Evolutionary conservation across 2,113 vertebrate species (phyloP), one percentile per base, ranked within the genome.

Genomic region (Cavia aperea): DNA sequence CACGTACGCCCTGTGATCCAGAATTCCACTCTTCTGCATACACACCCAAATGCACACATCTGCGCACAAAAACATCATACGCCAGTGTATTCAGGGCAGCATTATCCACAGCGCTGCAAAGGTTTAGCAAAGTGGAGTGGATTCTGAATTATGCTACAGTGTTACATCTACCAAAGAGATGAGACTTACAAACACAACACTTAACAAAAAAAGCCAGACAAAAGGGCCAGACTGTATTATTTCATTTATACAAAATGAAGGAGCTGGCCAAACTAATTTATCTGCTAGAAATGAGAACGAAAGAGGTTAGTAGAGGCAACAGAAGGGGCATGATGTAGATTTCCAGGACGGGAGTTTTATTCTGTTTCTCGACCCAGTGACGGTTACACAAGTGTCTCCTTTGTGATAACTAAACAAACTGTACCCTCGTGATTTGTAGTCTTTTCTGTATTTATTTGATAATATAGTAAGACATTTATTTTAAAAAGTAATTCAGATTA

Each of bases 351-450:
- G 12, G 73, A 51, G 14, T 65, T 60, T 81, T 51, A 21, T 39
- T 43, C 46, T 26, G 18, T 46, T 72, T 84, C 79, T 84, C 81
- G 56, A 91, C 43, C 29, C 72, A 39, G 84, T 26, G 70, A 72
- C 70, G 46, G 21, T 54, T 72, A 36, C 29, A 31, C 43, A 39
- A 15, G 46, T 31, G 19, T 89, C 89, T 82, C 43, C 5, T 82
- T 62, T 89, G 46, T 81, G 58, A 77, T 31, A 81, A 60, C 58
- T 72, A 90, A 94, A 70, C 29, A 79, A 88, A 63, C 18, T 84
- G 0, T 49, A 51, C 43, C 29, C 14, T 60, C 36, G 14, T 66
- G 39, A 62, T 85, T 60, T 60, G 7, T 58, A n/a, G 31, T 73
- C 21, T 60, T 49, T 83, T 79, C 12, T 78, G 13, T 77, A 63